Base-by-base conservation (phyloP, 1,140 invertebrate genomes). In the Asbolus verrucosus region DNA sequence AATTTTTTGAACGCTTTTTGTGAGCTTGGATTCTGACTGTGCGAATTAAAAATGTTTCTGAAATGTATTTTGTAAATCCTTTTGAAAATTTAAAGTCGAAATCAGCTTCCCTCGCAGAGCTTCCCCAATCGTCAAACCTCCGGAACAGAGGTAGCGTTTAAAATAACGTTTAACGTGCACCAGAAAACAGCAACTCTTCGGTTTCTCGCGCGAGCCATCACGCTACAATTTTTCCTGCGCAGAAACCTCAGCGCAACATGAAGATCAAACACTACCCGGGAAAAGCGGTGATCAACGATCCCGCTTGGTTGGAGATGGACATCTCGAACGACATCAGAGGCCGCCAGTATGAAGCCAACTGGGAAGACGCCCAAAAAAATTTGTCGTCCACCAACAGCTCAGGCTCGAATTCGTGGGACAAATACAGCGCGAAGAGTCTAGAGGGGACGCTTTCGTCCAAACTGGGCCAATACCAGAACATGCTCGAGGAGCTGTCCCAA, bases 261-360 rank as follows among this genome's bases (percentile, higher is more conserved):
- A 92, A 91, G 85, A 91, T 93, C 46, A 88, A 92, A 81, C 89
- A 90, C 76, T 92, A 93, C 82, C 92, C 92, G 9, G 92, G 91
- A 65, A 89, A 91, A 81, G 91, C 88, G 36, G 90, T 92, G 77
- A 81, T 91, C 80, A 89, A 92, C 81, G 89, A 90, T 79, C 87
- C 89, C 2, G 83, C 82, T 16, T 87, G 85, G 86, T 81, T 86
- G 78, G 84, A 84, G 77, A 85, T 86, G 76, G 84, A 82, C 65
- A 84, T 86, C 73, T 85, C 81, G 79, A 87, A 81, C 77, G 81
- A 83, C 27, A 83, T 84, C 1, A 90, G 92, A 87, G 90, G 90
- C 70, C 83, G 90, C n/a, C 85, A 91, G 21, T 94, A 94, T 80
- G 92, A 92, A 74, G 91, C 91, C 33, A 94, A 92, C 75, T 94